These are phyloP conservation scores for Drosophila orosa DNA, from an alignment of 1,140 invertebrate genomes.

Conservation along the genomic window DNA sequence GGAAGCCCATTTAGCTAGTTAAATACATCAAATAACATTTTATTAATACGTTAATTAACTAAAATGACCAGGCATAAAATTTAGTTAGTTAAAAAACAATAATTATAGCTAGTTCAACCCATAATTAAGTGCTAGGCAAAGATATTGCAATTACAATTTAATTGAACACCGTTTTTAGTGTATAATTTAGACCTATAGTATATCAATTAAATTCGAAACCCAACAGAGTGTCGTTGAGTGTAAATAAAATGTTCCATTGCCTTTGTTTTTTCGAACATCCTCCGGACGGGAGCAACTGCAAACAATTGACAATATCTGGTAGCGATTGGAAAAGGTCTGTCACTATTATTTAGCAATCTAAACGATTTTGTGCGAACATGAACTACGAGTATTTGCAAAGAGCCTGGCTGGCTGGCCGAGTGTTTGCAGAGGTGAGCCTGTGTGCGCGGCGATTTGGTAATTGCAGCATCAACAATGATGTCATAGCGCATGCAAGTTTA, in stretches of 20 bases:
- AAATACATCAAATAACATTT: background rate
- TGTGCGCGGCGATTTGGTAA: constrained; percentile 60
- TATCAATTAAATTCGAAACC: background rate
- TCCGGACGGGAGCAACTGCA: constrained; percentile 19
- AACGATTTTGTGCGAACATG: constrained; percentile 65
- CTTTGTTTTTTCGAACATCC: constrained; percentile 3
- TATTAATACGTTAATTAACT: background rate
- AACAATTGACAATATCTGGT: constrained; percentile 49
- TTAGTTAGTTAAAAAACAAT: too few relatives aligned
- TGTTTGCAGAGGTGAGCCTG: constrained; percentile 30
- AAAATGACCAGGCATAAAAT: background rate
- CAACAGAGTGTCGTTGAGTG: background rate
- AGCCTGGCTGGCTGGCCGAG: constrained; percentile 40
- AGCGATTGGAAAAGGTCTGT: constrained; percentile 28
- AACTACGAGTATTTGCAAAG: constrained; percentile 66
- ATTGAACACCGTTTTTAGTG: too few relatives aligned
- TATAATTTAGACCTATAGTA: too few relatives aligned
- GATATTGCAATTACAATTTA: constrained; percentile 1
- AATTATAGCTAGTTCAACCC: background rate
- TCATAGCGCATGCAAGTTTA: constrained; percentile 51
- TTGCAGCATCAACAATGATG: constrained; percentile 78
- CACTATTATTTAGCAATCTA: constrained; percentile 77
- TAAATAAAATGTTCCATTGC: constrained; percentile 1
- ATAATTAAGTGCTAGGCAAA: background rate
- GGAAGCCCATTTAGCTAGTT: background rate